These are phyloP conservation scores for Diplodus sargus DNA, from an alignment of 2,797 vertebrate species.

Conservation along the genomic window DNA sequence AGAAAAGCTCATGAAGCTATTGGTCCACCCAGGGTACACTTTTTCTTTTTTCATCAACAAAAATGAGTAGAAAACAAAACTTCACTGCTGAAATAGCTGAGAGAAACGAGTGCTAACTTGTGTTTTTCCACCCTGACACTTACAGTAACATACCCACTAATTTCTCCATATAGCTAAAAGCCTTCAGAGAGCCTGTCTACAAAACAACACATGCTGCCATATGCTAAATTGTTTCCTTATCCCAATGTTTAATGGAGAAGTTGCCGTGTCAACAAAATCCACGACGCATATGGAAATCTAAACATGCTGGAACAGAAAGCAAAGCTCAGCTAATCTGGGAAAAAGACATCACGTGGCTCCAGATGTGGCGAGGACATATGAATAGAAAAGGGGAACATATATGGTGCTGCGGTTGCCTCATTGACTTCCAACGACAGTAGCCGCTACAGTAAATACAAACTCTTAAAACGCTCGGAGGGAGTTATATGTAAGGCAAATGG, in stretches of 20 bases:
- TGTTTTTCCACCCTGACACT: slow-evolving; percentile 43
- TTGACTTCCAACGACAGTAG: slow-evolving; percentile 43
- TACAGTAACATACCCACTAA: slow-evolving; percentile 15
- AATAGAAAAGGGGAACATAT: slow-evolving; percentile 50
- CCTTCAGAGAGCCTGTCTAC: slow-evolving; percentile 23
- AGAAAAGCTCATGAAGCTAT: neutral
- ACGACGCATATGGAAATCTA: slow-evolving; percentile 41
- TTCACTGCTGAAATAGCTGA: slow-evolving; percentile 11
- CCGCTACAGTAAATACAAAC: slow-evolving; percentile 51
- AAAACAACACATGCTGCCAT: slow-evolving; percentile 46
- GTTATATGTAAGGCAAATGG: slow-evolving; percentile 56
- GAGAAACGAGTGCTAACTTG: slow-evolving; percentile 5
- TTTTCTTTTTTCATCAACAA: neutral
- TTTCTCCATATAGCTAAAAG: slow-evolving; percentile 23
- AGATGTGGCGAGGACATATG: slow-evolving; percentile 64
- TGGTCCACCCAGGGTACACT: neutral
- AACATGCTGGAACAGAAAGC: slow-evolving; percentile 45
- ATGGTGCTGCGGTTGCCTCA: slow-evolving; percentile 51
- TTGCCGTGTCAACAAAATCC: slow-evolving; percentile 24
- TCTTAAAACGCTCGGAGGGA: slow-evolving; percentile 36
- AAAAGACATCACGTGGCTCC: slow-evolving; percentile 54
- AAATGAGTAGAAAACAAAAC: neutral
- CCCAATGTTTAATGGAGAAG: slow-evolving; percentile 28
- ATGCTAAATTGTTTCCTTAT: slow-evolving; percentile 38
- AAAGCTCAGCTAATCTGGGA: slow-evolving; percentile 48